Conservation (phyloP, 2,797 vertebrate species). For the Typhlichthys eigenmanni region DNA sequence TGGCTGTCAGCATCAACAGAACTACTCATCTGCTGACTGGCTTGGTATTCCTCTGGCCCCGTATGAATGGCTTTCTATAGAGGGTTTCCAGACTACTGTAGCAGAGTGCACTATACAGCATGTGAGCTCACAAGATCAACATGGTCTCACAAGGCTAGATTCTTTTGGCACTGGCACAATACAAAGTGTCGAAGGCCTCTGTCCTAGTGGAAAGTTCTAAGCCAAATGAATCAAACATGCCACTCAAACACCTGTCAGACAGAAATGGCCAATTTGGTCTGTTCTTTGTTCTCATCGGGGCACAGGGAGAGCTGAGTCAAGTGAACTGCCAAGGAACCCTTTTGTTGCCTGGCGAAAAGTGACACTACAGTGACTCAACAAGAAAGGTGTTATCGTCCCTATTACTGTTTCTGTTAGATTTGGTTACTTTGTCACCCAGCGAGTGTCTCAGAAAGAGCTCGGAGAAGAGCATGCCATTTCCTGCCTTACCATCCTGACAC, state of each 20-base stretch:
- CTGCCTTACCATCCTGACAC: slow-evolving; percentile 9
- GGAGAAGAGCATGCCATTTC: slow-evolving; percentile 7
- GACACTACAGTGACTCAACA: slow-evolving; percentile 50
- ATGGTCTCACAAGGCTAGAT: no score
- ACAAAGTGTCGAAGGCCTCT: background rate
- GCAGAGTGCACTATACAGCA: no score
- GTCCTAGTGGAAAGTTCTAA: slow-evolving; percentile 21
- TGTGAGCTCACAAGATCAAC: no score
- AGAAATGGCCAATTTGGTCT: slow-evolving; percentile 48
- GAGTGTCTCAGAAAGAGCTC: slow-evolving; percentile 25
- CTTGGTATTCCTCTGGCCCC: no score
- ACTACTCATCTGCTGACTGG: no score
- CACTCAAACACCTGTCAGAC: slow-evolving; percentile 31
- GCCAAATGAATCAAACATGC: slow-evolving; percentile 35
- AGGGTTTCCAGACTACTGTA: no score
- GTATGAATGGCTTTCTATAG: no score
- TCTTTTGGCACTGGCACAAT: no score
- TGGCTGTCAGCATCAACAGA: no score
- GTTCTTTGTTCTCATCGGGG: slow-evolving; percentile 41
- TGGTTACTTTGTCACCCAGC: slow-evolving; percentile 27
- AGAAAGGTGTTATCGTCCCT: slow-evolving; percentile 29
- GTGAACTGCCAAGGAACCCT: slow-evolving; percentile 39
- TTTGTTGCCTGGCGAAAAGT: slow-evolving; percentile 56
- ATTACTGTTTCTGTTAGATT: slow-evolving; percentile 32
- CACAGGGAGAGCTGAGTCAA: slow-evolving; percentile 28